A percentile compares a stretch with the other conserved stretches of the same genome.
These are phyloP conservation scores for Rhamphomyia laevipes DNA, from an alignment of 2,888 invertebrate genomes.

Conservation along the genomic window DNA sequence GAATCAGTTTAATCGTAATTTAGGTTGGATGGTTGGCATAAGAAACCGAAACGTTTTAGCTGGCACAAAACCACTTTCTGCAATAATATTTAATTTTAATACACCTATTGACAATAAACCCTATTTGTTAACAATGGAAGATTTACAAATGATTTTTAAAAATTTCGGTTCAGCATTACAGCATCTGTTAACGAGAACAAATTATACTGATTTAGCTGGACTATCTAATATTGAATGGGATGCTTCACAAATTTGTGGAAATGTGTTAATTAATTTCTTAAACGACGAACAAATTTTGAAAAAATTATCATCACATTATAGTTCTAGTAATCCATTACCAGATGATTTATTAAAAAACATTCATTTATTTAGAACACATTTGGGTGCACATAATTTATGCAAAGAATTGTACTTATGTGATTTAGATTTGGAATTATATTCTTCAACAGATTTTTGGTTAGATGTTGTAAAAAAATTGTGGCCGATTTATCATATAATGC, in stretches of 20 bases:
- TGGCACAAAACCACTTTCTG: constrained; percentile 59
- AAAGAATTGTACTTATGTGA: constrained; percentile 69
- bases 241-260: constrained; percentile 69
- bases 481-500: constrained; percentile 68
- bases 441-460: constrained; percentile 68
- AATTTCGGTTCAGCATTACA: constrained; percentile 83
- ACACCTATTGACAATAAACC: constrained; percentile 51
- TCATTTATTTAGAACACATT: constrained; percentile 52
- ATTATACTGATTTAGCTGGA: constrained; percentile 76
- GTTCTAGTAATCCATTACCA: constrained; percentile 59
- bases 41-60: constrained; percentile 56
- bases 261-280: constrained; percentile 74
- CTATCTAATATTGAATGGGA: constrained; percentile 89
- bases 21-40: constrained; percentile 70
- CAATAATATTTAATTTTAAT: constrained; percentile 74
- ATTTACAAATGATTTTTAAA: constrained; percentile 64
- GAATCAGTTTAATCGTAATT: constrained; percentile 51
- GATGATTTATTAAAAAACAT: constrained; percentile 52
- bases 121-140: constrained; percentile 60
- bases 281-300: constrained; percentile 49
- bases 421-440: constrained; percentile 72
- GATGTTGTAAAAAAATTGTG: constrained; percentile 65
- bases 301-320: constrained; percentile 61
- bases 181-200: constrained; percentile 68
- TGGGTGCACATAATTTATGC: constrained; percentile 70